Evolutionary conservation across 2,113 vertebrate genomes (phyloP), one percentile per base, ranked within the genome.

Genomic region (Gavialis gangeticus): DNA sequence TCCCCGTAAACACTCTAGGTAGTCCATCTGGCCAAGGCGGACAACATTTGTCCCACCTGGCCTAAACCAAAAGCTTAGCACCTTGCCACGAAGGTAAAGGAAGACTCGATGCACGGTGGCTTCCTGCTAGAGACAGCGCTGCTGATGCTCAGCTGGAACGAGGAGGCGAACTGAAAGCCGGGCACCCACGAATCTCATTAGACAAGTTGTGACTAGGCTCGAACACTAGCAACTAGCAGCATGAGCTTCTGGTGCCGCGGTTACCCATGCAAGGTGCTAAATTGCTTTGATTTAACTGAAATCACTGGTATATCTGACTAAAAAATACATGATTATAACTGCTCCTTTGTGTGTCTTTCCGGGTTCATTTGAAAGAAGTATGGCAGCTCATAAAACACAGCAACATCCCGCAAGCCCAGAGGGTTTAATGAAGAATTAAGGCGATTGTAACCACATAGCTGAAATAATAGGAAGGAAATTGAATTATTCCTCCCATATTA

Each of bases 401-500:
- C 77, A 87, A 88, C 93, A 88, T 97, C 92, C 93, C 96, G 54
- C 63, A 66, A 96, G 95, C 95, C 97, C 97, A 93, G 93, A 96
- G 96, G 96, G 95, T 94, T 98, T 97, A 96, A 97, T 93, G 95
- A 97, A 98, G 97, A 98, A 97, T 97, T 98, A 97, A 98, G 95
- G 89, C 90, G 79, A 87, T 91, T 94, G 97, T 93, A 95, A 95
- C 17, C 19, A 93, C 92, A 34, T 58, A 37, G 89, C 94, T 97
- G 93, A 97, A 98, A 98, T 97, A 97, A 98, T 93, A 96, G 95
- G 79, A 93, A 91, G 89, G 96, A 97, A 98, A 98, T 97, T 92
- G 96, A 98, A 97, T 98, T 95, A 97, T 97, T 97, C 94, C 97
- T 93, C 83, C 94, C 96, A 25, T 97, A 97, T 97, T 95, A 97